These are phyloP conservation scores for Phoxinus phoxinus DNA, from an alignment of 2,113 vertebrate genomes.

Conservation along the genomic window DNA sequence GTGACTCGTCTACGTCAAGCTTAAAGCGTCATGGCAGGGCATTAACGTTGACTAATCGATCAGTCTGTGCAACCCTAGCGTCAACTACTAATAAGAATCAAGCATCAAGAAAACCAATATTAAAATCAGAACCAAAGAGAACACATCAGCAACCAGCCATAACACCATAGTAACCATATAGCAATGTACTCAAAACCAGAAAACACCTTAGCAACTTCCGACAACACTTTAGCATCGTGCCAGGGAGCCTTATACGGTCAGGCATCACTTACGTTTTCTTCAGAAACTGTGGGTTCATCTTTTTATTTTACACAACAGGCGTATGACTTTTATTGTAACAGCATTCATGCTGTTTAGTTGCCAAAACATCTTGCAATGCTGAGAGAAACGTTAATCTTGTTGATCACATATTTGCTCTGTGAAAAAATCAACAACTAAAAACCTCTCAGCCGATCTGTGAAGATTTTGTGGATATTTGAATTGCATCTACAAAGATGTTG, in stretches of 20 bases:
- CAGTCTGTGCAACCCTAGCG: not conserved
- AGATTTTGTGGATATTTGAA: slow-evolving; percentile 17
- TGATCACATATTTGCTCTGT: slow-evolving; percentile 6
- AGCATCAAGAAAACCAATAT: too few species aligned
- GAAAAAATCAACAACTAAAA: not conserved
- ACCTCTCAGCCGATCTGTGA: not conserved
- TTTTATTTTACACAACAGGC: not conserved
- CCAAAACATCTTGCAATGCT: not conserved
- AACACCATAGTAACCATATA: too few species aligned
- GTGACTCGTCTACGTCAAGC: too few species aligned
- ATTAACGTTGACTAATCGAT: too few species aligned
- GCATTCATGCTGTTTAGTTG: slow-evolving; percentile 13
- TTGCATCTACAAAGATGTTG: slow-evolving; percentile 11
- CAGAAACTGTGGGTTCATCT: not conserved
- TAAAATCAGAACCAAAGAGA: too few species aligned
- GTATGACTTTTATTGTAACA: not conserved
- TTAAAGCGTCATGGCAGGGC: too few species aligned
- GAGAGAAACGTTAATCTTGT: slow-evolving; percentile 6
- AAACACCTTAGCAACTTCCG: not conserved
- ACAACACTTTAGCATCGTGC: not conserved
- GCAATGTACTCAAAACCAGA: not conserved
- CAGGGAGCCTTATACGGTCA: not conserved
- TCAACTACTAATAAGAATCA: too few species aligned
- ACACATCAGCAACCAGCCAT: too few species aligned
- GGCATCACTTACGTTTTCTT: not conserved